Evolutionary conservation across 2,888 invertebrate species (phyloP), one percentile per base, ranked within the genome.

Genomic region (Syrphus vitripennis): DNA sequence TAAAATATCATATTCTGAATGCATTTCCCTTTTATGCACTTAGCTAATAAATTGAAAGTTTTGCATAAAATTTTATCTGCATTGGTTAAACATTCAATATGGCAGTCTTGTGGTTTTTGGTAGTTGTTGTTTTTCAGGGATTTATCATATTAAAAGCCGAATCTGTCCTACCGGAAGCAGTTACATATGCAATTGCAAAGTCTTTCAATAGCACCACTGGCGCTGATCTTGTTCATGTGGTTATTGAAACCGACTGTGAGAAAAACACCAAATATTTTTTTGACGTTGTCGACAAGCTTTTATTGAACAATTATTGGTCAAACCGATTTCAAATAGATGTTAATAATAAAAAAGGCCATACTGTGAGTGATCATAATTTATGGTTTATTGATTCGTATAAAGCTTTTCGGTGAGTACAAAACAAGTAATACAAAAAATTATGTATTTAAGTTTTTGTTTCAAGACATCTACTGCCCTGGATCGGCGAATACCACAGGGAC

Each of bases 391-490:
- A 63, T 14, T 74, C 74, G 0, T 40, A 50, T 2, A n/a, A 50
- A 37, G 34, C 61, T 1, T 74, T 63, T 63, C 26, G 50, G 74
- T 74, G 10, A 74, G 48, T 53, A n/a, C n/a, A n/a, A n/a, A n/a
- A n/a, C n/a, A n/a, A n/a, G 0, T 6, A 4, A 5, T n/a, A 5
- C 4, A 5, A 12, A 4, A 40, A 4, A n/a, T 42, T 4, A 40
- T 34, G 3, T 9, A 3, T 34, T 2, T 2, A 42, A 0, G 7
- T 40, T 40, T 40, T 5, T 40, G 0, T 40, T 57, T 34, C 0
- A 26, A 59, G 59, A 4, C 19, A 37, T 2, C 21, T 59, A 14
- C 14, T 37, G 0, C 37, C 7, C 1, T 29, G 26, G 19, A 37
- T 59, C 4, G 1, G 10, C 3, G 5, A 0, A 2, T 21, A 59